Evolutionary conservation across 2,797 vertebrate species (phyloP).

Genomic region (Varecia variegata): DNA sequence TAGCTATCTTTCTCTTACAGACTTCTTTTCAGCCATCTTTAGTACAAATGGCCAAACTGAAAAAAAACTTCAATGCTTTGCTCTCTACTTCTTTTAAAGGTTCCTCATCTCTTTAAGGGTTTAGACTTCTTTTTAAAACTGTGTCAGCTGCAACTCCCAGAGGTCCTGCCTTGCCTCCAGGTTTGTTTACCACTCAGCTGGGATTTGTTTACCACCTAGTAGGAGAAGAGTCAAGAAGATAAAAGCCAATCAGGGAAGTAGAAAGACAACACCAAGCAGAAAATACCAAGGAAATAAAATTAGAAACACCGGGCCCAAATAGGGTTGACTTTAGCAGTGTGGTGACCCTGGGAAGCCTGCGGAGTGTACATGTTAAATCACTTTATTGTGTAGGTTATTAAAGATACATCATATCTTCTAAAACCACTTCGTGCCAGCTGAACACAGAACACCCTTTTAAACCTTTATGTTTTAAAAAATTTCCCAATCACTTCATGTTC

Average conservation of each 20-base stretch:
- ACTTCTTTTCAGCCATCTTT: conserved; percentile 49
- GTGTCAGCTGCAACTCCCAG: conserved; percentile 41
- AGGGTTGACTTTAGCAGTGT: background rate
- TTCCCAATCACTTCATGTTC: background rate
- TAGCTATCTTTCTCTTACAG: conserved; percentile 44
- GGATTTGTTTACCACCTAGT: conserved; percentile 67
- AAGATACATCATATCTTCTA: background rate
- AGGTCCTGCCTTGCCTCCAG: conserved; percentile 35
- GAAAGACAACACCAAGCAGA: conserved; percentile 43
- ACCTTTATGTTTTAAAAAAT: background rate
- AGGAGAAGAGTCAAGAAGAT: conserved; percentile 56
- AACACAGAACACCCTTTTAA: background rate
- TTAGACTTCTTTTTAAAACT: conserved; percentile 52
- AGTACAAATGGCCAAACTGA: conserved; percentile 50
- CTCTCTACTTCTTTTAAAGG: conserved; percentile 37
- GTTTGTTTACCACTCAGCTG: conserved; percentile 69
- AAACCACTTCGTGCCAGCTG: background rate
- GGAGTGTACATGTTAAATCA: background rate
- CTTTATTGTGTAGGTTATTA: background rate
- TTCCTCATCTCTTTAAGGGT: conserved; percentile 56
- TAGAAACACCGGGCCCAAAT: conserved; percentile 18
- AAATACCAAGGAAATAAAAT: conserved; percentile 60
- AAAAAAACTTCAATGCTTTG: conserved; percentile 35
- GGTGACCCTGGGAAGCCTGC: background rate
- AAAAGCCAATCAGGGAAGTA: conserved; percentile 68